Conservation (phyloP, 2,888 invertebrate genomes). For the Esperia sulphurella region DNA sequence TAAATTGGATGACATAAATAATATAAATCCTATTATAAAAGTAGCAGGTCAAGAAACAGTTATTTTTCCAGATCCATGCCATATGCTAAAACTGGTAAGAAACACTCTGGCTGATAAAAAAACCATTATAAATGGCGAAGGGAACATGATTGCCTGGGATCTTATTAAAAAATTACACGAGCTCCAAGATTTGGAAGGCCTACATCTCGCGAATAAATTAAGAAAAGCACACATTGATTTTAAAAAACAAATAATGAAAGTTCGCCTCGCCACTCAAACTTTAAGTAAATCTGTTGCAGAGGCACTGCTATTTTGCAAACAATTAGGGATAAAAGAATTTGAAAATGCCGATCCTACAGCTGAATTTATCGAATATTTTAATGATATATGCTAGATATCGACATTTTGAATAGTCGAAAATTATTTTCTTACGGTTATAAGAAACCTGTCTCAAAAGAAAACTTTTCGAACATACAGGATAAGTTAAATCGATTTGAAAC, state of each 20-base stretch:
- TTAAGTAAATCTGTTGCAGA: slow-evolving; percentile 4
- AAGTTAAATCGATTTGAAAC: slow-evolving; percentile 4
- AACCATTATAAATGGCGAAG: not conserved
- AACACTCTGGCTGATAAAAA: slow-evolving; percentile 8
- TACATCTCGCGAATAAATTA: slow-evolving; percentile 15
- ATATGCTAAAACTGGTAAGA: slow-evolving; percentile 9
- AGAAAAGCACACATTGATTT: slow-evolving; percentile 7
- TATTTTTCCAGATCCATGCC: slow-evolving; percentile 8
- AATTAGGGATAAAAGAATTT: not conserved
- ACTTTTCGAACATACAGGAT: not conserved
- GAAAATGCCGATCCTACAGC: not conserved
- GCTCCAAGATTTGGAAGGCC: slow-evolving; percentile 12
- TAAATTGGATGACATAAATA: not conserved
- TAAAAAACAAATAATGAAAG: slow-evolving; percentile 10
- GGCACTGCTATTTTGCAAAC: slow-evolving; percentile 1
- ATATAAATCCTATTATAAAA: not conserved
- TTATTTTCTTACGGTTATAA: not conserved
- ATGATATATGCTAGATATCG: slow-evolving; percentile 5
- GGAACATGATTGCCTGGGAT: slow-evolving; percentile 5
- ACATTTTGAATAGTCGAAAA: slow-evolving; percentile 2
- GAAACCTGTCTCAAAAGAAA: slow-evolving; percentile 2
- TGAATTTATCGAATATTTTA: slow-evolving; percentile 4
- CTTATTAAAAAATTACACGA: slow-evolving; percentile 3
- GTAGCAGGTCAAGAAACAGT: not conserved
- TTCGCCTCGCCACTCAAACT: not conserved